Conservation (phyloP, 2,113 vertebrate species). For the Martes martes region DNA sequence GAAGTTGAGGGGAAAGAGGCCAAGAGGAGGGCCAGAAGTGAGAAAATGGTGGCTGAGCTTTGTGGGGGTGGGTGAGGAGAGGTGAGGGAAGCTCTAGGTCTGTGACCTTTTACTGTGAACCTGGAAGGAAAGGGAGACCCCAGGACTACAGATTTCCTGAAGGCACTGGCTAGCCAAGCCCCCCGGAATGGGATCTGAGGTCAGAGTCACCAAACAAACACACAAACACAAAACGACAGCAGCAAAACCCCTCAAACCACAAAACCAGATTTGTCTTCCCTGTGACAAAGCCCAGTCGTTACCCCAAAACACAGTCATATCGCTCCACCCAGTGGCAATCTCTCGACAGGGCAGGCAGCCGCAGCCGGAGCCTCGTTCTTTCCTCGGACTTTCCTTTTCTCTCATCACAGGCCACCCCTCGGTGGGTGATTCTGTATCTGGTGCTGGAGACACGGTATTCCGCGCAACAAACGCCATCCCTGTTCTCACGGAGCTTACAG, state of each 20-base stretch:
- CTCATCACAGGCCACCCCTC: not conserved
- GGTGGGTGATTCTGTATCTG: not conserved
- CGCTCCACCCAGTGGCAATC: conserved; percentile 26
- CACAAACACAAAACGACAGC: not conserved
- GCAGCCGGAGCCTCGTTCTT: not conserved
- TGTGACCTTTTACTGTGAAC: not conserved
- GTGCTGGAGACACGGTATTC: not conserved
- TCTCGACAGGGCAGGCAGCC: not conserved
- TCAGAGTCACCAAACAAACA: not conserved
- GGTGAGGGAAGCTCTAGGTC: not conserved
- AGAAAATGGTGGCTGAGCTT: not conserved
- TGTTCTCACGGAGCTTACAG: not conserved
- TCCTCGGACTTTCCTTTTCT: not conserved
- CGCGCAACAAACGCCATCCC: not conserved
- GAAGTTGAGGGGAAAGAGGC: not conserved
- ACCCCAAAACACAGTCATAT: not conserved
- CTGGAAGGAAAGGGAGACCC: not conserved
- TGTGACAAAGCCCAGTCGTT: not conserved
- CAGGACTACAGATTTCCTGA: not conserved
- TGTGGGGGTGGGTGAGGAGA: not conserved
- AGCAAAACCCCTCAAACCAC: not conserved
- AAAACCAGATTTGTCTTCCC: not conserved
- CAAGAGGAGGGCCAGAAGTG: not conserved
- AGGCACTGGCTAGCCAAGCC: not conserved
- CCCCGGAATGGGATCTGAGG: not conserved